Conservation (phyloP, 1,140 invertebrate genomes). For the Saxidomus purpurata region DNA sequence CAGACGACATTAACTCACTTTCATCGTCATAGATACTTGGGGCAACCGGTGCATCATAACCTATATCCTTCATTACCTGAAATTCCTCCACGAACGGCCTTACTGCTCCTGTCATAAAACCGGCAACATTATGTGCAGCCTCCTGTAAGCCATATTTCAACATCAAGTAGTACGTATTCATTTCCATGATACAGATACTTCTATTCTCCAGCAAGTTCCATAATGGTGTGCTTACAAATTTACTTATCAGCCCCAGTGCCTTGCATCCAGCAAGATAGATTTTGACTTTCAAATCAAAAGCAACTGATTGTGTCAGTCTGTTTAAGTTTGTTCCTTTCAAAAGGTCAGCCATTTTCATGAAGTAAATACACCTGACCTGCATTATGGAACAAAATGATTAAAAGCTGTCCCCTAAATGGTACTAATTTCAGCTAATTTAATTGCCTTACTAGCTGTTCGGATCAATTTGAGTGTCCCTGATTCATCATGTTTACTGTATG, state of each 20-base stretch:
- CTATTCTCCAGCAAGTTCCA: slow-evolving; percentile 40
- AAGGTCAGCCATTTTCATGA: slow-evolving; percentile 25
- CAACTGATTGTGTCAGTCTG: slow-evolving; percentile 12
- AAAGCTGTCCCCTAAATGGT: slow-evolving; percentile 25
- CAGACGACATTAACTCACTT: background rate
- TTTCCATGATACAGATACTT: slow-evolving; percentile 19
- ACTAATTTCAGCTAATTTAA: slow-evolving; percentile 13
- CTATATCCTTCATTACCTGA: background rate
- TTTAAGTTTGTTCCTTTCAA: background rate
- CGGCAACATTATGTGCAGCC: background rate
- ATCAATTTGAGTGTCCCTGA: slow-evolving; percentile 6
- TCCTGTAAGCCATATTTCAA: slow-evolving; percentile 2
- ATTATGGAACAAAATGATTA: slow-evolving; percentile 51
- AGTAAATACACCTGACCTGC: slow-evolving; percentile 37
- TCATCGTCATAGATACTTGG: slow-evolving; percentile 13
- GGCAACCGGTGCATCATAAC: background rate
- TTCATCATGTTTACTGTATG: slow-evolving; percentile 37
- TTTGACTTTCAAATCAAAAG: background rate
- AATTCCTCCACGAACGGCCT: background rate
- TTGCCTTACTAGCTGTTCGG: background rate
- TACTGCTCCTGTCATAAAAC: background rate
- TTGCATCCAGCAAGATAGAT: slow-evolving; percentile 44
- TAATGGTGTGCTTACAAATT: slow-evolving; percentile 18
- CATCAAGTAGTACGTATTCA: slow-evolving; percentile 41
- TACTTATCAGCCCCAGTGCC: slow-evolving; percentile 13